Conservation (phyloP, 1,140 invertebrate genomes). For the Pomacea maculata region DNA sequence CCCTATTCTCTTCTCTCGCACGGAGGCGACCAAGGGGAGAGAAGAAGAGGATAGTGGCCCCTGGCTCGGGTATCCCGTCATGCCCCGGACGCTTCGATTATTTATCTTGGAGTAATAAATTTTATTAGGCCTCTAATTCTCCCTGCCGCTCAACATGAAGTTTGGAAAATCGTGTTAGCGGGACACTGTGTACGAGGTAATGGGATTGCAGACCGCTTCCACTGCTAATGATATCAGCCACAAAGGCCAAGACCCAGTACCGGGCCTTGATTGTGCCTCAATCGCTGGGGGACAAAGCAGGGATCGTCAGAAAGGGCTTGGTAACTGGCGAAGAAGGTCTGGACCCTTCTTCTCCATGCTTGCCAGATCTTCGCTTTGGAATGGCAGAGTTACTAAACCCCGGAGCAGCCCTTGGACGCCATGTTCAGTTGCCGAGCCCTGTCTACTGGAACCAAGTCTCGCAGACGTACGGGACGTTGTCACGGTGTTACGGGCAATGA, state of each 20-base stretch:
- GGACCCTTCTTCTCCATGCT: too few species aligned
- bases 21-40: too few species aligned
- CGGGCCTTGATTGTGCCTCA: constrained; percentile 17
- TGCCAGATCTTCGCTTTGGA: too few species aligned
- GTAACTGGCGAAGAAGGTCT: too few species aligned
- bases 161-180: constrained; percentile 28
- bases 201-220: constrained; percentile 11
- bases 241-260: constrained; percentile 6
- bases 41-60: too few species aligned
- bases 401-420: too few species aligned
- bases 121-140: constrained; percentile 35
- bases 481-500: too few species aligned
- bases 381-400: too few species aligned
- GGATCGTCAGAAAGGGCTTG: neutral
- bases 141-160: constrained; percentile 17
- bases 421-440: too few species aligned
- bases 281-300: constrained; percentile 1
- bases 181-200: constrained; percentile 21
- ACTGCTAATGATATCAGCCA: constrained; percentile 19
- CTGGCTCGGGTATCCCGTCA: neutral
- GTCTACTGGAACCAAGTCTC: too few species aligned
- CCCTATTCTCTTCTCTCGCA: too few species aligned
- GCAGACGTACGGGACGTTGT: too few species aligned
- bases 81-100: constrained; percentile 25
- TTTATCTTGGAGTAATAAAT: constrained; percentile 32